Base-by-base conservation (phyloP, 2,888 invertebrate genomes). In the Cheilosia variabilis region DNA sequence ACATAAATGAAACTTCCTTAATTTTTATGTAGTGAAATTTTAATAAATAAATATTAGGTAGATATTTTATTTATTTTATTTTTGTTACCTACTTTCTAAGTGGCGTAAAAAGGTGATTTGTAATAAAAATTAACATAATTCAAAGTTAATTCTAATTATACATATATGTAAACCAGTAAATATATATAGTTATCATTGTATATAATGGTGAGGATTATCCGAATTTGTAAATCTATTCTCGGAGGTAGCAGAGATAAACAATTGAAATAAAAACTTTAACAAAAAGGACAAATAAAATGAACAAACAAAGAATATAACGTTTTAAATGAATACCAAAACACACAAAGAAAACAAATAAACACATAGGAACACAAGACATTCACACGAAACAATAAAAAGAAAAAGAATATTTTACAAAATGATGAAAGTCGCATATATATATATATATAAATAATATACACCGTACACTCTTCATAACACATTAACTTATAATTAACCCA, bases 371-470 rank as follows among this genome's bases (percentile, higher is more conserved):
- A 84, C 84, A 84, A 79, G 79, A 90, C 89, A 90, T 89, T 90
- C 89, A 89, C 89, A 90, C 89, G 88, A 90, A 90, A 90, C 91
- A 90, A 91, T 91, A 91, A 81, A 80, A 75, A 73, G 53, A 71
- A 77, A 72, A 50, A 62, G 41, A 72, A 87, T 89, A 87, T 76
- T 88, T 78, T 79, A 76, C 82, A 89, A 88, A 83, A 75, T 65
- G 87, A 87, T 69, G 31, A 65, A 87, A 63, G 43, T 75, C 65
- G 81, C 52, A 87, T 72, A 81, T 73, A 76, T 57, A 72, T 57
- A 72, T 63, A 80, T 66, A 81, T 86, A 79, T 82, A 72, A 77
- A 34, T 75, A 69, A 78, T 78, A 76, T 72, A 69, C 71, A 60
- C 78, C 37, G 37, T 71, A 75, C 77, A 79, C 81, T 52, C 37